phyloP scores from a whole-genome alignment of 2,113 vertebrate species.

The Callorhinus ursinus region DNA sequence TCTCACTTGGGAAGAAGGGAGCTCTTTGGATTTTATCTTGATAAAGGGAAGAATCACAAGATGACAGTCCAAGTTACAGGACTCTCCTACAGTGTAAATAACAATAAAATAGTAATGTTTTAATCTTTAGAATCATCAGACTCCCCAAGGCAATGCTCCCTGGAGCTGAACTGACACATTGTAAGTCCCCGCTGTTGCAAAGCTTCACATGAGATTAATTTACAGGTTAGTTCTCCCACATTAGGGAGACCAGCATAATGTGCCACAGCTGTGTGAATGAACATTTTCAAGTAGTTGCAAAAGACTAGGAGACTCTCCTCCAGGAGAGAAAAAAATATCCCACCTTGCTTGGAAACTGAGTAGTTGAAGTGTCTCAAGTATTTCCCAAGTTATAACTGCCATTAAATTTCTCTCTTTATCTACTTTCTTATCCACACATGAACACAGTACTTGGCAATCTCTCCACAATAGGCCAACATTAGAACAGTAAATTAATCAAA shows the following conservation, averaged over 20 bases:
- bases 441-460: not conserved
- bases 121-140: not conserved
- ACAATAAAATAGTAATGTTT: not conserved
- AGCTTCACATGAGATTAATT: not conserved
- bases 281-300: not conserved
- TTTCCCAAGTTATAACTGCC: not conserved
- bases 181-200: not conserved
- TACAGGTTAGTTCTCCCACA: not conserved
- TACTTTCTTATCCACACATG: not conserved
- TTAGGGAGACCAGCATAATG: not conserved
- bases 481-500: conserved; percentile 25
- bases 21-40: not conserved
- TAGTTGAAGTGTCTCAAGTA: not conserved
- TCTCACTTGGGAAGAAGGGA: not conserved
- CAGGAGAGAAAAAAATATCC: not conserved
- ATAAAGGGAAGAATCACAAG: not conserved
- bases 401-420: not conserved
- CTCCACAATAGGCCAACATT: not conserved
- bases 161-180: not conserved
- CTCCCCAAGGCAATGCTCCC: not conserved
- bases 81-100: not conserved
- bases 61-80: not conserved
- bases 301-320: not conserved
- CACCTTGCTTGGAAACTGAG: not conserved
- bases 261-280: not conserved